phyloP scores from a whole-genome alignment of 2,888 invertebrate genomes.

The Plagodis dolabraria region DNA sequence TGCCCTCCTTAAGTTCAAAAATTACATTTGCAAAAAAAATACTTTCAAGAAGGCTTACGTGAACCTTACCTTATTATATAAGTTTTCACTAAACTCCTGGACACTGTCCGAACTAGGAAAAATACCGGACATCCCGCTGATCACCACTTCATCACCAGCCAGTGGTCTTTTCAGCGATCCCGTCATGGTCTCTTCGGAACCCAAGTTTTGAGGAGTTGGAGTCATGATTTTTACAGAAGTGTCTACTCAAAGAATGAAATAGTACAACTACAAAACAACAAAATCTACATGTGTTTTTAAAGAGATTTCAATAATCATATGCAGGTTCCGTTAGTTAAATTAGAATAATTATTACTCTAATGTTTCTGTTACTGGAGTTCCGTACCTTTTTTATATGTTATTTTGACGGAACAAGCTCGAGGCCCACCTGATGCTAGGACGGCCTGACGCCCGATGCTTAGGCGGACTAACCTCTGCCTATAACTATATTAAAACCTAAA shows the following conservation, averaged over 20 bases:
- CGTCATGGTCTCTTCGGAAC: constrained; percentile 9
- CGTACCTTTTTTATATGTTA: background rate
- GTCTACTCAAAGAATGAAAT: background rate
- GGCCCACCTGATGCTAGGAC: too few relatives aligned
- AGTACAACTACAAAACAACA: background rate
- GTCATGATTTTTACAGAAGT: constrained; percentile 28
- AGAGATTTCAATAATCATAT: background rate
- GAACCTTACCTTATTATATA: constrained; percentile 78
- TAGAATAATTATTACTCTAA: background rate
- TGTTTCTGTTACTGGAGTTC: constrained; percentile 2
- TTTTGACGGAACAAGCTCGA: too few relatives aligned
- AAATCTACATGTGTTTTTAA: constrained; percentile 5
- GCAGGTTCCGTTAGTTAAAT: background rate
- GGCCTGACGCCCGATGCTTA: too few relatives aligned
- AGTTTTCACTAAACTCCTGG: constrained; percentile 84
- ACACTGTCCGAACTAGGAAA: constrained; percentile 87
- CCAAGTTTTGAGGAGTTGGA: constrained; percentile 34
- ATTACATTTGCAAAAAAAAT: too few relatives aligned
- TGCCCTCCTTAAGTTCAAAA: too few relatives aligned
- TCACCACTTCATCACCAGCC: constrained; percentile 77
- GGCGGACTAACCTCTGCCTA: too few relatives aligned
- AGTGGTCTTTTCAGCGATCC: constrained; percentile 33
- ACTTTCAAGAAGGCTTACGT: too few relatives aligned
- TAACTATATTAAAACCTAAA: too few relatives aligned
- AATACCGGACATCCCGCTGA: constrained; percentile 83